Evolutionary conservation across 2,797 vertebrate genomes (phyloP), one percentile per base, ranked within the genome.

Genomic region (Anniella stebbinsi): DNA sequence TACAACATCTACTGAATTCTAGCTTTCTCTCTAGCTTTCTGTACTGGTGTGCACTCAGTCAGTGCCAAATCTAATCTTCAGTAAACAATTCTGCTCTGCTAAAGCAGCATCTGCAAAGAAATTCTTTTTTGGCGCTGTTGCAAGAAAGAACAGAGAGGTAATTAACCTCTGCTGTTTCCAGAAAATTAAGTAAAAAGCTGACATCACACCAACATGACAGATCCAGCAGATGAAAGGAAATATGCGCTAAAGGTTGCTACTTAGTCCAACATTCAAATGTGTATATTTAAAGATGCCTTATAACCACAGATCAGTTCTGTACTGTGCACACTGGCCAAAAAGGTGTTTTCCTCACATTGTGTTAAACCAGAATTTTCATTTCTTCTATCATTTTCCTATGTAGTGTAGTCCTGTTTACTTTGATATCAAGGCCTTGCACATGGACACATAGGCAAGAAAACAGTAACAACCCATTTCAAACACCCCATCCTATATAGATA

Each of bases 81-180:
- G 30, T 80, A 91, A 92, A 89, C 66, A 89, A 89, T 48, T 17
- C 33, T n/a, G 75, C 41, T 84, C 84, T 93, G 92, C 91, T 89
- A 93, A 90, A 92, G 48, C 89, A 92, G 87, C 69, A 88, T 88
- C 57, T 91, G 48, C 51, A 88, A 88, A 90, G 86, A 84, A 70
- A 67, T 77, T 81, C 4, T 13, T 88, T 87, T 88, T 88, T 88
- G 89, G 89, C 88, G 85, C 4, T 18, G 18, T 30, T 87, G 25
- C 60, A 84, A 76, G n/a, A 54, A 90, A 87, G n/a, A 91, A 90
- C 13, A 51, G 7, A 28, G 85, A 87, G 36, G 38, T 33, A 84
- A 91, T 92, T 84, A 93, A 91, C 70, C 72, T 91, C 76, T 77
- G 83, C 69, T 70, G 80, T 48, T 80, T 93, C 80, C 60, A 93